phyloP scores from a whole-genome alignment of 2,113 vertebrate species.

The Rattus rattus region DNA sequence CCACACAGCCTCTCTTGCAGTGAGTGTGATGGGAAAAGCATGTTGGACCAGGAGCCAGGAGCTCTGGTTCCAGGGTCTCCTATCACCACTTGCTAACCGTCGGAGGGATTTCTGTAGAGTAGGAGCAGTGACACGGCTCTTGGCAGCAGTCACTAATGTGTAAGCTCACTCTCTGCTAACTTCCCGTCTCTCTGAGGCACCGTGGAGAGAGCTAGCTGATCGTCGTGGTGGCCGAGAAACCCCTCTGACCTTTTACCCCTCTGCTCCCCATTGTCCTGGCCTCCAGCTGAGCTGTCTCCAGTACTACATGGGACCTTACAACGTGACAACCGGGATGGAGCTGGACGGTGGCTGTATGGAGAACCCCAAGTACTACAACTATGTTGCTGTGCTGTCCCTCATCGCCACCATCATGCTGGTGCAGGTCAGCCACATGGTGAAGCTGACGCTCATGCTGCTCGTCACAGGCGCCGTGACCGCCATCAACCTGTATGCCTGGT shows the following conservation, averaged over 20 bases:
- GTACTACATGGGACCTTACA: constrained; percentile 80
- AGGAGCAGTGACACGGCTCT: background rate
- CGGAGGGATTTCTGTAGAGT: background rate
- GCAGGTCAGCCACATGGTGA: constrained; percentile 97
- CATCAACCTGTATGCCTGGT: constrained; percentile 94
- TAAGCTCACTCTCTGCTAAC: background rate
- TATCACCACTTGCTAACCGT: background rate
- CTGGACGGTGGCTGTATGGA: constrained; percentile 85
- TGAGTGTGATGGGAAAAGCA: background rate
- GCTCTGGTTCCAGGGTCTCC: background rate
- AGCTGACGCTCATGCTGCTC: constrained; percentile 95
- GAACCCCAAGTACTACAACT: constrained; percentile 95
- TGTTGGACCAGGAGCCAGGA: background rate
- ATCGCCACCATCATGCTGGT: constrained; percentile 95
- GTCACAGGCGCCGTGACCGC: constrained; percentile 89
- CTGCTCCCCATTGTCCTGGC: background rate
- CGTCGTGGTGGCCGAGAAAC: fast-evolving
- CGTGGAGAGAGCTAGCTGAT: background rate
- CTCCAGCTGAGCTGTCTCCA: constrained; percentile 93
- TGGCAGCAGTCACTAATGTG: background rate
- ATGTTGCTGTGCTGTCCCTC: constrained; percentile 92
- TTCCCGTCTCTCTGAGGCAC: background rate
- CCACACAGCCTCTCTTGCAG: background rate
- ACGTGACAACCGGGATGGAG: constrained; percentile 72
- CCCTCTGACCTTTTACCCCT: background rate